phyloP scores from a whole-genome alignment of 2,113 vertebrate species.

The Solea solea region DNA sequence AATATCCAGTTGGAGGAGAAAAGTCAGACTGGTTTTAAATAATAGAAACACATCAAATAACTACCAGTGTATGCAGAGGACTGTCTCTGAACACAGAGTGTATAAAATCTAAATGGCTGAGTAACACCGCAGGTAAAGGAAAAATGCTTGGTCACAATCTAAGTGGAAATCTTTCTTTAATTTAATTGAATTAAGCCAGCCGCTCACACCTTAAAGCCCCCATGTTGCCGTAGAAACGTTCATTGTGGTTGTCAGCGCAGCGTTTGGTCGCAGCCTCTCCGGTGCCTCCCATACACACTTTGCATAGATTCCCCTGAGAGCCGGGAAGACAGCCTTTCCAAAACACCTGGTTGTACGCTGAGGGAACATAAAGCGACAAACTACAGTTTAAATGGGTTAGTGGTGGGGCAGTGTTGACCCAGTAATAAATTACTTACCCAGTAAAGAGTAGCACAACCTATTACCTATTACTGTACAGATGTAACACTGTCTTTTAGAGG shows the following conservation, averaged over 20 bases:
- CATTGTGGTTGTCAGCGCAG: constrained; percentile 88
- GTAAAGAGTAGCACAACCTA: too few species aligned
- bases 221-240: constrained; percentile 91
- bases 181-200: background rate
- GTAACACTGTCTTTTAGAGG: too few species aligned
- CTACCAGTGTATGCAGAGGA: too few species aligned
- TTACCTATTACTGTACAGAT: background rate
- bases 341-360: constrained; percentile 86
- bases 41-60: too few species aligned
- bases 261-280: constrained; percentile 83
- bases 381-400: background rate
- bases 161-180: background rate
- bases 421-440: too few species aligned
- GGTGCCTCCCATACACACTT: constrained; percentile 88
- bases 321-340: constrained; percentile 94
- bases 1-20: too few species aligned
- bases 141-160: background rate
- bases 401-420: too few species aligned
- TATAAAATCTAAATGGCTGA: too few species aligned
- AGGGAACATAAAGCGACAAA: constrained; percentile 6
- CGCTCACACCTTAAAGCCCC: constrained; percentile 85
- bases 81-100: too few species aligned
- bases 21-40: too few species aligned
- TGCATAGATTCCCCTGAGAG: constrained; percentile 85
- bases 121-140: background rate